A percentile compares a stretch with the other conserved stretches of the same genome.
Evolutionary conservation across 2,888 invertebrate genomes (phyloP).

Genomic region (Tachina grossa): DNA sequence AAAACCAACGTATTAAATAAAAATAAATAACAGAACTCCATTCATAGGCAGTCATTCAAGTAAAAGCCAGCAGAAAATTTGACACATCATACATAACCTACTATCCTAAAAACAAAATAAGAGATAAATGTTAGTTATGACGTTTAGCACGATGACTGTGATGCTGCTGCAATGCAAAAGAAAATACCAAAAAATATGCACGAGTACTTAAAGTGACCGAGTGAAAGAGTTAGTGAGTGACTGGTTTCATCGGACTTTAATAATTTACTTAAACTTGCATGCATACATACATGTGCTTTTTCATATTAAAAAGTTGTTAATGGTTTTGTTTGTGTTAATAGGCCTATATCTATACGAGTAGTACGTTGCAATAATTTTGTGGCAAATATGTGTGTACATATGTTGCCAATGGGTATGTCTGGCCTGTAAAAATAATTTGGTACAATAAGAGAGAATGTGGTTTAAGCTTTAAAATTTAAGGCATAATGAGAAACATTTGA

Average conservation of each 20-base stretch:
- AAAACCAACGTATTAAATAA: constrained; percentile 18
- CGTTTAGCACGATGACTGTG: constrained; percentile 15
- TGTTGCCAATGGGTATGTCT: constrained; percentile 50
- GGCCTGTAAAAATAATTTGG: constrained; percentile 17
- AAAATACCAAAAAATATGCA: constrained; percentile 29
- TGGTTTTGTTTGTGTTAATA: constrained; percentile 7
- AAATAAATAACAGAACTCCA: constrained; percentile 12
- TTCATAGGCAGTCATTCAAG: neutral
- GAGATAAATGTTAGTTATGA: constrained; percentile 17
- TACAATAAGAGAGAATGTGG: neutral
- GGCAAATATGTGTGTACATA: neutral
- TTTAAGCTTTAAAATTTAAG: too few species aligned
- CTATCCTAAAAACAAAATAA: constrained; percentile 7
- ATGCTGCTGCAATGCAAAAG: constrained; percentile 14
- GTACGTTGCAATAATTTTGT: constrained; percentile 48
- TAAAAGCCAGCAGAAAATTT: constrained; percentile 46
- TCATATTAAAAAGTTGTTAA: constrained; percentile 33
- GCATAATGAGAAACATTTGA: constrained; percentile 17
- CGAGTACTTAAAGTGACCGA: constrained; percentile 25
- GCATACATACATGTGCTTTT: neutral
- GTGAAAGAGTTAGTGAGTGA: constrained; percentile 26
- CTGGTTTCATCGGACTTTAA: constrained; percentile 29
- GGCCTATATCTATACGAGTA: neutral
- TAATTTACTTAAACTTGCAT: neutral
- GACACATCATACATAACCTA: constrained; percentile 51